Conservation (phyloP, 1,140 invertebrate species). For the Zaprionus kolodkinae region DNA sequence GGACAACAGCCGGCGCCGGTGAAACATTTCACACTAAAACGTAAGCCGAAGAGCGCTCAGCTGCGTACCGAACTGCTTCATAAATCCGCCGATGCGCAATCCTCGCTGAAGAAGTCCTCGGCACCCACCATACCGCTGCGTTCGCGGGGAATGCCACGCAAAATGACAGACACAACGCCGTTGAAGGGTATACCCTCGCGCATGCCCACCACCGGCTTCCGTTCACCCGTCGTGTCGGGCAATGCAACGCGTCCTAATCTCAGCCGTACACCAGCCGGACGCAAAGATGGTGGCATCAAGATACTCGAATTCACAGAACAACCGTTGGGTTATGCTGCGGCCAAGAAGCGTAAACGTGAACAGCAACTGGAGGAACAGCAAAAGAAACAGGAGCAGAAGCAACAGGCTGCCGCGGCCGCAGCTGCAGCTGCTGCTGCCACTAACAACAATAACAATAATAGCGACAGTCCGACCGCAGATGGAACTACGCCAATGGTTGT, state of each 20-base stretch:
- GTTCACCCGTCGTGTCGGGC: constrained; percentile 85
- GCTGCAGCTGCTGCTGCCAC: constrained; percentile 55
- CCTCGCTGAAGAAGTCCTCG: constrained; percentile 94
- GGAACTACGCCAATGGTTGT: constrained; percentile 29
- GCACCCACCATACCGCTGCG: constrained; percentile 94
- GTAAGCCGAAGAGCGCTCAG: constrained; percentile 97
- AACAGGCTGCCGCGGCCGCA: constrained; percentile 85
- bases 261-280: constrained; percentile 86
- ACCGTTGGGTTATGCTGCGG: constrained; percentile 89
- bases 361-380: constrained; percentile 92
- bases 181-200: constrained; percentile 95
- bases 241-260: constrained; percentile 85
- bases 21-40: constrained; percentile 97
- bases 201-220: constrained; percentile 87
- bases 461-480: constrained; percentile 60
- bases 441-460: constrained; percentile 64
- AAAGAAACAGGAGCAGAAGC: constrained; percentile 88
- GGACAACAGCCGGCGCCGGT: constrained; percentile 87
- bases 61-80: constrained; percentile 95
- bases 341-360: constrained; percentile 86
- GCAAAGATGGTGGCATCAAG: constrained; percentile 96
- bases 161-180: constrained; percentile 98
- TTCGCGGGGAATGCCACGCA: constrained; percentile 96
- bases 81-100: constrained; percentile 95
- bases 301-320: constrained; percentile 97